These are phyloP conservation scores for Perognathus longimembris DNA, from an alignment of 2,113 vertebrate genomes.

Conservation along the genomic window DNA sequence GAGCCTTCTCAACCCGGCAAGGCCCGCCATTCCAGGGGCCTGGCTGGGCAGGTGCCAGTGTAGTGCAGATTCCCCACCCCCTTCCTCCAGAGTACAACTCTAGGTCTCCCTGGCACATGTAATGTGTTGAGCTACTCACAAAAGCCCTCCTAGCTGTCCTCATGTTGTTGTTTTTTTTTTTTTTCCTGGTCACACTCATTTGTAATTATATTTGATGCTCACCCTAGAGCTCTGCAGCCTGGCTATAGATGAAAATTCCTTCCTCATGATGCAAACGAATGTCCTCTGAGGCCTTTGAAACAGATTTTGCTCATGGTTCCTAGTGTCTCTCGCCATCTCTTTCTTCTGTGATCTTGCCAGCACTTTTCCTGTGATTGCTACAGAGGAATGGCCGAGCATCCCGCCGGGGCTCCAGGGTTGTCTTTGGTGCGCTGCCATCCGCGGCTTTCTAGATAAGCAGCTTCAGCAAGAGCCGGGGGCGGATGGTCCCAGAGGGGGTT, in stretches of 20 bases:
- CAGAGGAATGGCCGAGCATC: rapidly evolving
- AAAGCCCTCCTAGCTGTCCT: rapidly evolving
- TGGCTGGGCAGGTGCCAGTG: rapidly evolving
- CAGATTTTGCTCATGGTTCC: rapidly evolving
- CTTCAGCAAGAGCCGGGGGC: neutral
- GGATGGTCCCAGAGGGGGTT: rapidly evolving
- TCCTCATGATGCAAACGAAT: rapidly evolving
- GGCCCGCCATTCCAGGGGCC: neutral
- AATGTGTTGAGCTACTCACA: rapidly evolving
- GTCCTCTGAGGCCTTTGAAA: neutral
- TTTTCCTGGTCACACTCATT: rapidly evolving
- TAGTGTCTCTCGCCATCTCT: rapidly evolving
- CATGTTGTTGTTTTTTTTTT: too few relatives aligned
- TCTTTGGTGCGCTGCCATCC: neutral
- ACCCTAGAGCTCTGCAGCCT: rapidly evolving
- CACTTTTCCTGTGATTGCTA: neutral
- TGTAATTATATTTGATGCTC: rapidly evolving
- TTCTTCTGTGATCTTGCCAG: neutral
- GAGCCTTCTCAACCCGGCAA: rapidly evolving
- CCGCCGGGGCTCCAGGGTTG: neutral
- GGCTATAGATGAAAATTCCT: neutral
- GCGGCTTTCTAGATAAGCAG: neutral
- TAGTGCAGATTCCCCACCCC: rapidly evolving
- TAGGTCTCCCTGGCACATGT: rapidly evolving
- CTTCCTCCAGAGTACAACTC: neutral